A percentile compares a stretch with the other conserved stretches of the same genome.
Conservation (phyloP, 2,888 invertebrate genomes). For the Eupithecia dodoneata region DNA sequence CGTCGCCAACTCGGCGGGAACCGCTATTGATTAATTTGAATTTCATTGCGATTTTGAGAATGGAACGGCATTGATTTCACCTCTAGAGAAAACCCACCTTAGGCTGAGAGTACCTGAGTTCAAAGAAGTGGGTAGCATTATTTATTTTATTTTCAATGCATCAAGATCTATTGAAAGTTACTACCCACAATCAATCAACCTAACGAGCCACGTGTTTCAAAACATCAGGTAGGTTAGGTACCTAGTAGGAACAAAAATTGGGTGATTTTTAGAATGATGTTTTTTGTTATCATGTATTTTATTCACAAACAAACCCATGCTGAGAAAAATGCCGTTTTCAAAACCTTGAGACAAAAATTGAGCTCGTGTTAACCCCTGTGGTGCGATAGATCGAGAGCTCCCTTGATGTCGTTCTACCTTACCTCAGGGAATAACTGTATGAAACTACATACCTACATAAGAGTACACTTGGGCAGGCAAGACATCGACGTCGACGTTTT, state of each 20-base stretch:
- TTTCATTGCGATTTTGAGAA: constrained; percentile 3
- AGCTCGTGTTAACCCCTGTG: constrained; percentile 31
- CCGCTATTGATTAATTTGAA: constrained; percentile 11
- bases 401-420: neutral
- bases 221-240: constrained; percentile 13
- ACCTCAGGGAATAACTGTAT: neutral
- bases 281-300: constrained; percentile 19
- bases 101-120: neutral
- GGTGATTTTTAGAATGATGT: neutral
- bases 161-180: neutral
- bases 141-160: neutral
- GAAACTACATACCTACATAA: neutral
- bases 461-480: no score
- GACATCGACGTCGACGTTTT: no score
- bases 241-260: neutral
- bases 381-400: neutral
- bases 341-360: constrained; percentile 53
- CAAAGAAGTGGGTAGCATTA: neutral
- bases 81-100: neutral
- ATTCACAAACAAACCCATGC: constrained; percentile 43
- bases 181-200: neutral
- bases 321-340: constrained; percentile 46
- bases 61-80: neutral
- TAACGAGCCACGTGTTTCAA: constrained; percentile 37
- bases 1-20: constrained; percentile 32